Evolutionary conservation across 1,140 invertebrate genomes (phyloP), one percentile per base, ranked within the genome.

Genomic region (Agrilus planipennis): DNA sequence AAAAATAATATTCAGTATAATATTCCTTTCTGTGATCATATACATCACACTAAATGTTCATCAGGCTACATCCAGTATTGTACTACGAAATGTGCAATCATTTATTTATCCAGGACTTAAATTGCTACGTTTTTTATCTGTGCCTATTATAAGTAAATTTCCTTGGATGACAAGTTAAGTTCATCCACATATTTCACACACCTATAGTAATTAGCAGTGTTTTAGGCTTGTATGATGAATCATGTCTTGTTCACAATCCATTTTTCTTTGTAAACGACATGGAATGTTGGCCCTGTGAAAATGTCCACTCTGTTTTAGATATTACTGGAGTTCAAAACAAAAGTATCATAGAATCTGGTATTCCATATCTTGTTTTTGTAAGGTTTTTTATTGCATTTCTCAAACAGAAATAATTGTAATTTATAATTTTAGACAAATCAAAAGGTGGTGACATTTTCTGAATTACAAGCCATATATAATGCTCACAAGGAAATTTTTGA

Each of bases 141-240:
- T 71, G 49, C 68, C 68, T 21, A 45, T 71, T 0, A 67, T 71
- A 12, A 61, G 62, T 41, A 45, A 58, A 34, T 70, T 68, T 54
- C 67, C 67, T 11, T 59, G 45, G 20, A 35, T 63, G 34, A 70
- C 68, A 32, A 60, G 54, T 62, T n/a, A 41, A 36, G 9, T 34
- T 28, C 28, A 21, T 23, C 39, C 35, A 15, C 38, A 25, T 17
- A 20, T 16, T 40, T 23, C 12, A 22, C 14, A 12, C 18, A 44
- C 32, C 27, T 42, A 38, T 42, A 37, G 23, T 48, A 43, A 42
- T 56, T 51, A n/a, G n/a, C 48, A 41, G 46, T 34, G 16, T 69
- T 72, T 30, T 50, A 84, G 81, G 77, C 56, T 75, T 75, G 41
- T 83, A 85, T 53, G 81, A 85, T 66, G 82, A 87, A 64, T 76